Evolutionary conservation across 2,888 invertebrate genomes (phyloP).

Genomic region (Hirudinaria manillensis): DNA sequence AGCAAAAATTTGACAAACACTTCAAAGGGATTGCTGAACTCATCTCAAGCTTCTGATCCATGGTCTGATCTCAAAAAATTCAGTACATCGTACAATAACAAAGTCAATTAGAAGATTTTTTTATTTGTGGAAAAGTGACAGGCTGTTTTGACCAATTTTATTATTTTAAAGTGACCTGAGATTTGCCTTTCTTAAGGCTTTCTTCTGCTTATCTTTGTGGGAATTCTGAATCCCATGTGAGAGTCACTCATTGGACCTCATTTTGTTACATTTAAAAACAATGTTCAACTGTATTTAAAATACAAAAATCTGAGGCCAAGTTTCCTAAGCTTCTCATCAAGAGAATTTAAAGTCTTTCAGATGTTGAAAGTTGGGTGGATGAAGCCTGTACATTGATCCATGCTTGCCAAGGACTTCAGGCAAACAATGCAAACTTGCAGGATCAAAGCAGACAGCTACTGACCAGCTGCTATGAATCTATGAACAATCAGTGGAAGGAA

Average conservation of each 20-base stretch:
- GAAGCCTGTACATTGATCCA: conserved; percentile 12
- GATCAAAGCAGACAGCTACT: conserved; percentile 24
- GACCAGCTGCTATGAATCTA: neutral
- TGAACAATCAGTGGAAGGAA: conserved; percentile 30
- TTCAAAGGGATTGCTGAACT: conserved; percentile 10
- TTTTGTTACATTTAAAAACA: too few relatives aligned
- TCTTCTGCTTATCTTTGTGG: too few relatives aligned
- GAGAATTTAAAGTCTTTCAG: conserved; percentile 15
- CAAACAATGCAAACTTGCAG: conserved; percentile 6
- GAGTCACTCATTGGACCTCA: too few relatives aligned
- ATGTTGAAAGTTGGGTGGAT: conserved; percentile 28
- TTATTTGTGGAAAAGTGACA: too few relatives aligned
- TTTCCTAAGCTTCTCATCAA: too few relatives aligned
- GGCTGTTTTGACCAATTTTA: too few relatives aligned
- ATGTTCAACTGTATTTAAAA: too few relatives aligned
- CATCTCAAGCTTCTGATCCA: neutral
- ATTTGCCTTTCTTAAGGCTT: too few relatives aligned
- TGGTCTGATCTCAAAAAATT: neutral
- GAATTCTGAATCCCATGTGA: too few relatives aligned
- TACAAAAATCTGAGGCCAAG: too few relatives aligned
- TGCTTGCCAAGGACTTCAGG: conserved; percentile 15
- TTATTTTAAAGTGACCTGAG: too few relatives aligned
- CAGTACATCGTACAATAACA: neutral
- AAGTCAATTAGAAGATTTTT: neutral
- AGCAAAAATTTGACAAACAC: conserved; percentile 25